phyloP scores from a whole-genome alignment of 2,113 vertebrate species.

The Hypanus sabinus region DNA sequence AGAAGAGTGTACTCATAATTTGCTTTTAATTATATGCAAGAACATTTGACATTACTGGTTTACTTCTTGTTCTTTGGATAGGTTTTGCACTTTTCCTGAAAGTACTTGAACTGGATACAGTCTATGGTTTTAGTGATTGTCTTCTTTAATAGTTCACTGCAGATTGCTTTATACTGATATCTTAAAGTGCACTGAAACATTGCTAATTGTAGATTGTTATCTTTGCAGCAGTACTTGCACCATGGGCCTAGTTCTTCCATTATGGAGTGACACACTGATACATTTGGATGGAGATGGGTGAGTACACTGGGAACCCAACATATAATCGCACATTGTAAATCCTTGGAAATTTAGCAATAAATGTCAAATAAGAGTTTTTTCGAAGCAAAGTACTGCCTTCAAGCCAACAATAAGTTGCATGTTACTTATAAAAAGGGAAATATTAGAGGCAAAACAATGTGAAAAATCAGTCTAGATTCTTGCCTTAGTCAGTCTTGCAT shows the following conservation, averaged over 20 bases:
- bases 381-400: not conserved
- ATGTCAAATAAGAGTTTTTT: not conserved
- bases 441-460: not conserved
- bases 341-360: not conserved
- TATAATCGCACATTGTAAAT: constrained; percentile 8
- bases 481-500: not conserved
- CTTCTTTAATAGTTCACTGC: not conserved
- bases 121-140: not conserved
- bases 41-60: not conserved
- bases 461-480: not conserved
- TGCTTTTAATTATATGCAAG: not conserved
- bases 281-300: constrained; percentile 98
- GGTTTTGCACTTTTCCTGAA: not conserved
- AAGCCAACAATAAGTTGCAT: not conserved
- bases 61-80: not conserved
- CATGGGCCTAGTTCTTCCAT: constrained; percentile 86
- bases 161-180: no score
- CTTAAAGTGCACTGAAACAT: not conserved
- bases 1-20: not conserved
- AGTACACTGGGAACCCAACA: constrained; percentile 46
- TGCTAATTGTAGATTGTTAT: constrained; percentile 42
- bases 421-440: not conserved
- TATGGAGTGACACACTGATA: constrained; percentile 95
- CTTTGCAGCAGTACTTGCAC: constrained; percentile 70
- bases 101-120: not conserved